Evolutionary conservation across 2,888 invertebrate genomes (phyloP).

Genomic region (Hirtodrosophila alboralis): DNA sequence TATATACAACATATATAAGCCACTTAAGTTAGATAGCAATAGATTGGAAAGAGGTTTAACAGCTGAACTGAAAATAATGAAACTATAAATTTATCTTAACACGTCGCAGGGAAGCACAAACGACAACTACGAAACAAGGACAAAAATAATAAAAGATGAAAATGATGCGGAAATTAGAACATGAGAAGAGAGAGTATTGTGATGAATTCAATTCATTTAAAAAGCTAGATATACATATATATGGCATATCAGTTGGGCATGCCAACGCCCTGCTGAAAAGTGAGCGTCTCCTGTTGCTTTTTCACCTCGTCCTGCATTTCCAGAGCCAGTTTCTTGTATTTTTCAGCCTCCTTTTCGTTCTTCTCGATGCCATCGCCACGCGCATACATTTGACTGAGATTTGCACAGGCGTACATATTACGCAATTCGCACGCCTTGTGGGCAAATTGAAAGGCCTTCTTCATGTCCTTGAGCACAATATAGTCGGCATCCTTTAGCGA

Average conservation of each 20-base stretch:
- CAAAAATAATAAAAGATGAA: not conserved
- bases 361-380: constrained; percentile 93
- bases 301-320: constrained; percentile 89
- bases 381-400: constrained; percentile 93
- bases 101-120: not conserved
- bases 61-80: constrained; percentile 9
- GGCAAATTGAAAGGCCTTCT: constrained; percentile 91
- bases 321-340: constrained; percentile 89
- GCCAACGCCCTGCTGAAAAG: constrained; percentile 86
- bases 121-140: not conserved
- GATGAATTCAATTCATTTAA: not conserved
- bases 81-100: constrained; percentile 1
- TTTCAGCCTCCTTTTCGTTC: constrained; percentile 88
- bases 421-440: constrained; percentile 92
- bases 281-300: constrained; percentile 84
- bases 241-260: constrained; percentile 71
- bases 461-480: constrained; percentile 88
- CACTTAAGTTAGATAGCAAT: constrained; percentile 32
- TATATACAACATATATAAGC: constrained; percentile 34
- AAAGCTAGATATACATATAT: not conserved
- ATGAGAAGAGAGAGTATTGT: not conserved
- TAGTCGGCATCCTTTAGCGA: constrained; percentile 83
- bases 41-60: constrained; percentile 4
- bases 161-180: not conserved
- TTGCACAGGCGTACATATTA: constrained; percentile 94